Conservation (phyloP, 2,113 vertebrate genomes). For the Etheostoma spectabile region DNA sequence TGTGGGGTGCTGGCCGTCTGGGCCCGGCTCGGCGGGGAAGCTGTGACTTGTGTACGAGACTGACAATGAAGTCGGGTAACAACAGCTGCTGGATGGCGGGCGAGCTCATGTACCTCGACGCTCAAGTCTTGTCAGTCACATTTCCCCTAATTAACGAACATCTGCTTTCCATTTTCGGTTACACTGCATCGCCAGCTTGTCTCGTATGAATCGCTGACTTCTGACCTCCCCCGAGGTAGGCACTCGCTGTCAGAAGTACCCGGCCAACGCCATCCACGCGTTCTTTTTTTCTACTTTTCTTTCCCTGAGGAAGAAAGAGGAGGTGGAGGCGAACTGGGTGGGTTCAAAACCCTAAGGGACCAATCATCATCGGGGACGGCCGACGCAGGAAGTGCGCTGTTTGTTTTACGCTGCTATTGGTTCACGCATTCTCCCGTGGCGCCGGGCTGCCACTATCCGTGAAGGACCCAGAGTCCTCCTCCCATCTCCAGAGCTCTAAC, state of each 20-base stretch:
- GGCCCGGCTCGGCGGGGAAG: conserved; percentile 84
- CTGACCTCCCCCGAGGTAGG: conserved; percentile 90
- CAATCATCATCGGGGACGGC: conserved; percentile 63
- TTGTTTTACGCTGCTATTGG: conserved; percentile 54
- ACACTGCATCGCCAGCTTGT: conserved; percentile 95
- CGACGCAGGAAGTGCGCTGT: conserved; percentile 40
- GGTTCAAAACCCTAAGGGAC: conserved; percentile 63
- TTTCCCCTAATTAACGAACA: conserved; percentile 99
- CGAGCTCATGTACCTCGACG: conserved; percentile 90
- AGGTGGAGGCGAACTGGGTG: conserved; percentile 23
- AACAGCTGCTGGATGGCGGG: conserved; percentile 95
- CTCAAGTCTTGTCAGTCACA: conserved; percentile 98
- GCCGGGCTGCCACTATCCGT: conserved; percentile 25
- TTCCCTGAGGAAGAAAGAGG: conserved; percentile 44
- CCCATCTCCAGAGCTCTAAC: conserved; percentile 65
- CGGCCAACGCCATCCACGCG: conserved; percentile 38
- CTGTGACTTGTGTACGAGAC: conserved; percentile 93
- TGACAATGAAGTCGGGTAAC: conserved; percentile 92
- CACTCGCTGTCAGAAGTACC: conserved; percentile 89
- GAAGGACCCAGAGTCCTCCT: conserved; percentile 64
- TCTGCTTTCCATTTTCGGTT: conserved; percentile 98
- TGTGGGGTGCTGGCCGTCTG: conserved; percentile 75
- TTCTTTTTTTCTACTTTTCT: conserved; percentile 17
- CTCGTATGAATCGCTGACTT: conserved; percentile 95
- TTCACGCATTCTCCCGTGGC: conserved; percentile 66